Percentiles rank a stretch among this genome's conserved stretches.
Conservation (phyloP, 2,797 vertebrate genomes). For the Acanthurus leucopareius region DNA sequence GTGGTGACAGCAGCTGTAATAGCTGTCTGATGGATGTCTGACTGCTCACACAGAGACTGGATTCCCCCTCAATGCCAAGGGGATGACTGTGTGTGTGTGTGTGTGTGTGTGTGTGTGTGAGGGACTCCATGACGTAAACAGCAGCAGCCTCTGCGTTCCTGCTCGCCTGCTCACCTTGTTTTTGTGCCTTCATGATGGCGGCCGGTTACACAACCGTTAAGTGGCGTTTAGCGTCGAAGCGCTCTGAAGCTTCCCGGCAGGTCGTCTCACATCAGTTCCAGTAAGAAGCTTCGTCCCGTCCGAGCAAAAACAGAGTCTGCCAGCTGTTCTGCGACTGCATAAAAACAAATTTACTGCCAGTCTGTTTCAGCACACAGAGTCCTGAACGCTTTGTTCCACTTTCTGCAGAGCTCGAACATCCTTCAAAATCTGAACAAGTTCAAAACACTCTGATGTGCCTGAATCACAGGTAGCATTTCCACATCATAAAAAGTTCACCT, state of each 20-base stretch:
- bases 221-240: constrained; percentile 34
- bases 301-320: constrained; percentile 12
- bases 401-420: background rate
- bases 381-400: background rate
- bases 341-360: background rate
- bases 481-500: background rate
- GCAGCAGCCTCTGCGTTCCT: constrained; percentile 27
- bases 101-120: constrained; percentile 26
- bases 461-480: background rate
- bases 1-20: constrained; percentile 64
- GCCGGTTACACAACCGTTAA: constrained; percentile 57
- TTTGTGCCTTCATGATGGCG: constrained; percentile 53
- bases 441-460: background rate
- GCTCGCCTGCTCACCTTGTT: constrained; percentile 40
- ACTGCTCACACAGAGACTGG: constrained; percentile 55
- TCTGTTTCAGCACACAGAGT: constrained; percentile 10
- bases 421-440: background rate
- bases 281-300: constrained; percentile 35
- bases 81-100: constrained; percentile 60
- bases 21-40: constrained; percentile 61
- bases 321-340: constrained; percentile 36
- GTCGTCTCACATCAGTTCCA: constrained; percentile 58
- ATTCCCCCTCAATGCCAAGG: constrained; percentile 62
- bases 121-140: constrained; percentile 64
- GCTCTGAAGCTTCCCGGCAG: constrained; percentile 31